Evolutionary conservation across 2,797 vertebrate genomes (phyloP), one percentile per base, ranked within the genome.

Genomic region (Euthynnus affinis): DNA sequence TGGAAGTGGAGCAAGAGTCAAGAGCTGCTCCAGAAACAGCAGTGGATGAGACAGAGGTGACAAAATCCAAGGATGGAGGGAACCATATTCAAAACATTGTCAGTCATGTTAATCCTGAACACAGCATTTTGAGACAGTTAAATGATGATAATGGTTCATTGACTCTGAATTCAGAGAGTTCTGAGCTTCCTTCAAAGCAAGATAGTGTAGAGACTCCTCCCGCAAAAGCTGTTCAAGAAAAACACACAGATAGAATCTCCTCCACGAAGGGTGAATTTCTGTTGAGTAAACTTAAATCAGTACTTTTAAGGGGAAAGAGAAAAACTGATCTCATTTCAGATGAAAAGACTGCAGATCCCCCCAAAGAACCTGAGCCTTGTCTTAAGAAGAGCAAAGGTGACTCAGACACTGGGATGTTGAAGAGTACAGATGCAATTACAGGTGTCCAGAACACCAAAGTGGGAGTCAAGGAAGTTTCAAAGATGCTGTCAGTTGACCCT

Each of bases 241-340:
- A 75, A 13, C 29, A 37, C 32, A 32, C 37, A 23, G 76, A 86
- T 49, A 7, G 1, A 8, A 6, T 56, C 48, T 71, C 53, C 23
- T 37, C 42, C 6, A 80, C 81, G 71, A 88, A 78, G 18, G 74
- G 69, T 40, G 86, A 90, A 42, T 71, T 83, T 71, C 88, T 93
- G 29, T 79, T 95, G 42, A 91, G 81, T 66, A 92, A 91, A 85
- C 78, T 95, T 23, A 96, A 94, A 71, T 91, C 91, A 0, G 90
- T 94, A 74, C 80, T 95, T 72, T 87, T 83, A 71, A 88, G 73
- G 64, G 87, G 85, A 80, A 95, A 91, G 72, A 87, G 78, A 74
- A 89, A 83, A 68, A 49, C 9, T 2, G 69, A 86, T 55, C 22
- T 62, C 15, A 32, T 23, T n/a, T 29, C 60, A 57, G 15, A 80